Evolutionary conservation across 2,113 vertebrate genomes (phyloP).

Genomic region (Prionailurus bengalensis): DNA sequence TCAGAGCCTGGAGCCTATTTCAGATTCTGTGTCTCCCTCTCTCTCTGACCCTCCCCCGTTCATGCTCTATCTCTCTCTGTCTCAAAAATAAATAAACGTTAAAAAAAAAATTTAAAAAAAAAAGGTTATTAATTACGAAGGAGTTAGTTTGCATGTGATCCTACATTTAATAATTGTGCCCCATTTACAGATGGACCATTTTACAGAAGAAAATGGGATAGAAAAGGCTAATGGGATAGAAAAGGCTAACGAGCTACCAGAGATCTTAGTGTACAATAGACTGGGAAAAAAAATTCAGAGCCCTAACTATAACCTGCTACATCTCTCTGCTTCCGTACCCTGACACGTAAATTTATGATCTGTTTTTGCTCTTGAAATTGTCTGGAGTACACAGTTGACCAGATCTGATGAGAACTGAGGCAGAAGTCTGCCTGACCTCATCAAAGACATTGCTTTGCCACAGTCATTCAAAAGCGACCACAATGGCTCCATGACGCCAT

Average conservation of each 20-base stretch:
- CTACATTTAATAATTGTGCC: neutral
- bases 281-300: neutral
- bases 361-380: conserved; percentile 40
- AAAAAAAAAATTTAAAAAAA: too few species aligned
- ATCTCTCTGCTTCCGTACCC: neutral
- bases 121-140: neutral
- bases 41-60: too few species aligned
- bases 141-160: neutral
- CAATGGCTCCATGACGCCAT: neutral
- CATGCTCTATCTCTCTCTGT: too few species aligned
- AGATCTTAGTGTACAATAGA: neutral
- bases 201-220: neutral
- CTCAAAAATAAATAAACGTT: too few species aligned
- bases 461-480: neutral
- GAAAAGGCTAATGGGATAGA: neutral
- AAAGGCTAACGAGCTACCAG: neutral
- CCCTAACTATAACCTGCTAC: neutral
- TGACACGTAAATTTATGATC: neutral
- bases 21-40: too few species aligned
- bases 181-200: neutral
- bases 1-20: too few species aligned
- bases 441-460: neutral
- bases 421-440: neutral
- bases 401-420: neutral
- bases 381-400: neutral